These are phyloP conservation scores for Sparus aurata DNA, from an alignment of 2,797 vertebrate genomes.

Conservation along the genomic window DNA sequence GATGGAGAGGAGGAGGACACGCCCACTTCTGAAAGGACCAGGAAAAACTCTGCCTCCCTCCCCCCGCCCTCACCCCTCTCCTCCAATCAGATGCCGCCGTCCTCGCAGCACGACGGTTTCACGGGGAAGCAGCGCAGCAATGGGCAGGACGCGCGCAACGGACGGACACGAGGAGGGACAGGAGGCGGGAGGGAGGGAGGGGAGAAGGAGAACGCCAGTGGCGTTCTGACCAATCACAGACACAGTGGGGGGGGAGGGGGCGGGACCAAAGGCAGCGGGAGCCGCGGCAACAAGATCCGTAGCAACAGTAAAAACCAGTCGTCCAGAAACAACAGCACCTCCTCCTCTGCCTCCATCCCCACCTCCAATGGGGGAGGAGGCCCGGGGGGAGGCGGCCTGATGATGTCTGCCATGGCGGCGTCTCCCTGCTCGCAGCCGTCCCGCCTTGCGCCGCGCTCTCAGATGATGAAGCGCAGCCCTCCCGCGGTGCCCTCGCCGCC, in stretches of 20 bases:
- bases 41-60: constrained; percentile 77
- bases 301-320: constrained; percentile 72
- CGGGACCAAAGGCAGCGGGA: constrained; percentile 65
- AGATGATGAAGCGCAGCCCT: constrained; percentile 87
- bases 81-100: constrained; percentile 80
- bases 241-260: constrained; percentile 69
- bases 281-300: constrained; percentile 78
- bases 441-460: constrained; percentile 83
- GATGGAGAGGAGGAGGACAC: constrained; percentile 80
- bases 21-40: constrained; percentile 70
- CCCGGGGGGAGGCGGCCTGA: constrained; percentile 41
- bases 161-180: constrained; percentile 79
- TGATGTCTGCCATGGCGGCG: constrained; percentile 74
- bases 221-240: constrained; percentile 80
- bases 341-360: constrained; percentile 73
- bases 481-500: constrained; percentile 91
- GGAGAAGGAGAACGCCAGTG: constrained; percentile 83
- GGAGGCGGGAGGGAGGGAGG: constrained; percentile 71
- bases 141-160: constrained; percentile 85
- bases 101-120: constrained; percentile 74
- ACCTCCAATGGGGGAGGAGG: constrained; percentile 75
- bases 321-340: constrained; percentile 61
- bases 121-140: constrained; percentile 83
- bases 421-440: constrained; percentile 82
- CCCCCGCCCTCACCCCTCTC: constrained; percentile 80